Evolutionary conservation across 1,140 invertebrate species (phyloP), one percentile per base, ranked within the genome.

Genomic region (Laodelphax striatellus): DNA sequence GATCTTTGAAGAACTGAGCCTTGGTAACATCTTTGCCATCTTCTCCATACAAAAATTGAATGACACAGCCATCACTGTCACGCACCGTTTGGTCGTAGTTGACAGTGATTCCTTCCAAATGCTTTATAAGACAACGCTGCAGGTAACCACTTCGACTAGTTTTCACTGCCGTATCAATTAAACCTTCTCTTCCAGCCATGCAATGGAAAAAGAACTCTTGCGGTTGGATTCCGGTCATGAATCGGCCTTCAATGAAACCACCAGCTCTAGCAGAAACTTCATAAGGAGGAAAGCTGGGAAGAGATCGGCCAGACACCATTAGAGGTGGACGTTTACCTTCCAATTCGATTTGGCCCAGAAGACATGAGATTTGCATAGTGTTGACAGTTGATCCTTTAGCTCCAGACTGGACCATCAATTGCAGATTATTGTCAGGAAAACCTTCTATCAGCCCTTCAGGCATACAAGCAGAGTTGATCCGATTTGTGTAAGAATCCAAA

Each of bases 181-280:
- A 76, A 76, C 87, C 87, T 82, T 99, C 97, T 75, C 97, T 82
- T 62, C 97, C 97, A 55, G 97, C 97, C 96, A 99, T 99, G 71
- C 96, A 99, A 81, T 99, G 96, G 74, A 97, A 98, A 75, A 98
- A 99, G 70, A 97, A 98, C 71, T 99, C 96, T 75, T 97, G 94
- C 0, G 95, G 94, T 69, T 91, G 83, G 63, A 99, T 94, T 57
- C 97, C 97, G 0, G 95, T 98, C 80, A 98, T 87, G 69, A 99
- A 99, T 28, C 97, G 79, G 3, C 92, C 90, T 67, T 90, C 88
- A 41, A 99, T 92, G 71, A 97, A 99, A 14, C 97, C 97, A 43
- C 97, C 96, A 24, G 96, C 91, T 70, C 91, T 78, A 0, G 96
- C 95, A 0, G 89, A 82, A 14, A 87, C 82, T 69, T 98, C 94